Conservation (phyloP, 2,113 vertebrate species). For the Amblyopsis rosae region DNA sequence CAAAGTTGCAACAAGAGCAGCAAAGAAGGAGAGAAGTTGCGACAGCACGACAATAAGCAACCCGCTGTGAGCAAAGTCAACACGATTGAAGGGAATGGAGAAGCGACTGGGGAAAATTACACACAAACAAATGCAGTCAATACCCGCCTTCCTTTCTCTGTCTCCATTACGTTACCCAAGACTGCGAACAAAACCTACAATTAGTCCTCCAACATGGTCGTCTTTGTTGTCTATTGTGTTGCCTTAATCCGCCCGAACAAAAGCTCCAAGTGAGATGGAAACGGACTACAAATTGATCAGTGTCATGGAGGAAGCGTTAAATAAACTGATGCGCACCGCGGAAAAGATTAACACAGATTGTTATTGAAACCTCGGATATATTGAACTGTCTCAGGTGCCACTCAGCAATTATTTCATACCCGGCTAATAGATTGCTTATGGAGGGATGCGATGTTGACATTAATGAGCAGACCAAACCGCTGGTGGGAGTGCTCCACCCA, state of each 20-base stretch:
- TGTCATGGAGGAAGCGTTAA: conserved; percentile 11
- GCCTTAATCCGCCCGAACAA: conserved; percentile 35
- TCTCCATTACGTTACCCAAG: conserved; percentile 12
- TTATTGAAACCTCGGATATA: conserved; percentile 6
- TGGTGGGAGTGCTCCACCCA: conserved; percentile 26
- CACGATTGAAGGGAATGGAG: conserved; percentile 16
- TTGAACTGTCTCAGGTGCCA: conserved; percentile 17
- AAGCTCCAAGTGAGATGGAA: conserved; percentile 10
- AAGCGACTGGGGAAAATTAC: conserved; percentile 31
- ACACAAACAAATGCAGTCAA: conserved; percentile 53
- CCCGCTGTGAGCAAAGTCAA: conserved; percentile 22
- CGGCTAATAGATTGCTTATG: background rate
- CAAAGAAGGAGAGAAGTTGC: background rate
- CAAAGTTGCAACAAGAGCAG: no score
- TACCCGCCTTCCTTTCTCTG: conserved; percentile 27
- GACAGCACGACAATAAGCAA: background rate
- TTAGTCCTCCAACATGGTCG: conserved; percentile 44
- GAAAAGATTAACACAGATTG: conserved; percentile 12
- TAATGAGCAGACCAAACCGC: background rate
- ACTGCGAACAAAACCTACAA: conserved; percentile 35
- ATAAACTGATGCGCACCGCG: conserved; percentile 14
- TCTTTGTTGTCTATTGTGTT: conserved; percentile 10
- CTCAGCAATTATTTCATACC: background rate
- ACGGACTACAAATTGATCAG: conserved; percentile 10
- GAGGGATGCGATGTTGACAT: background rate